A percentile compares a stretch with the other conserved stretches of the same genome.
Conservation (phyloP, 2,113 vertebrate species). For the Oreamnos americanus region DNA sequence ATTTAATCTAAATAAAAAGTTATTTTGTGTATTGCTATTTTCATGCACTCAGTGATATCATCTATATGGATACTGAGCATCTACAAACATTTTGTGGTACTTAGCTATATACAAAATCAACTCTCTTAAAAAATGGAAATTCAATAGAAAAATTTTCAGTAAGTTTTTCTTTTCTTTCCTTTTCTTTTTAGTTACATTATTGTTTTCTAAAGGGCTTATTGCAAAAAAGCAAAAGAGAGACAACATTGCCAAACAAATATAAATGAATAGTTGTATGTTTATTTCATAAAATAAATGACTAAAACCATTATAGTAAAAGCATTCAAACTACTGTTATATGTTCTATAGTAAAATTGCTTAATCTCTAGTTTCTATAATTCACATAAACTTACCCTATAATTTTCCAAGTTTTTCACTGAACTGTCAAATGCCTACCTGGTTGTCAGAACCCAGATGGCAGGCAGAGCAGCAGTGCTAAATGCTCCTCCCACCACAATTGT, state of each 20-base stretch:
- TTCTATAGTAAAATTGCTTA: not conserved
- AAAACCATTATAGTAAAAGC: not conserved
- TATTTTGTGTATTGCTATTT: not conserved
- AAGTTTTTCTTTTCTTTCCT: not conserved
- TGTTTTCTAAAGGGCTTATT: not conserved
- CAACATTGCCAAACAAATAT: not conserved
- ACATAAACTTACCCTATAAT: not conserved
- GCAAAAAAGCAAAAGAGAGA: not conserved
- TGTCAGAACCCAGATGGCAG: not conserved
- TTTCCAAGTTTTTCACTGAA: not conserved
- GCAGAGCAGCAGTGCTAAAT: not conserved
- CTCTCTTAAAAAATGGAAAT: not conserved
- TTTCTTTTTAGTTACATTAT: not conserved
- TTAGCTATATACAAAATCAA: not conserved
- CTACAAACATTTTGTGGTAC: not conserved
- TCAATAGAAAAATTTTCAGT: not conserved
- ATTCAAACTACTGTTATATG: not conserved
- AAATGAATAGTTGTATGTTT: not conserved
- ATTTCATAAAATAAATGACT: not conserved
- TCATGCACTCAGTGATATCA: not conserved
- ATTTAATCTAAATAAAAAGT: conserved; percentile 25
- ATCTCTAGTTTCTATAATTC: not conserved
- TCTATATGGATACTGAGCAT: not conserved
- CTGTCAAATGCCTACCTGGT: not conserved
- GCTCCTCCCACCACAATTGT: not conserved